Evolutionary conservation across 2,113 vertebrate genomes (phyloP), one percentile per base, ranked within the genome.

Genomic region (Periophthalmodon schlosseri): DNA sequence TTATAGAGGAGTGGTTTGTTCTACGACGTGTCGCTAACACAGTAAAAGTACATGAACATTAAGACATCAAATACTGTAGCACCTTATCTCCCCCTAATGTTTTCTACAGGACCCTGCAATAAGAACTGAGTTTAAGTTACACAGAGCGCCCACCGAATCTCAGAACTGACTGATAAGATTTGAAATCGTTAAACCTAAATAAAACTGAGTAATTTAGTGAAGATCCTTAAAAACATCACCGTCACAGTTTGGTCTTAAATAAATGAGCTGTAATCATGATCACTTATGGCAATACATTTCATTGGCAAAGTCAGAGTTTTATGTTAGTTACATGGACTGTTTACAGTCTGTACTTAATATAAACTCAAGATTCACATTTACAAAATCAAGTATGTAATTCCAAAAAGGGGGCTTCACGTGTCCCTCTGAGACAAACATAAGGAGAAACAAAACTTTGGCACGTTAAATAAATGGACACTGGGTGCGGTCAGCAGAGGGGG

Each of bases 401-500:
- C 71, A 75, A 74, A 78, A 71, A 84, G 79, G 67, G 63, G 72
- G 73, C 80, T 79, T 80, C 73, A 0, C 36, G 68, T 65, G 49
- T 64, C 56, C 70, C 64, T 74, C 60, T 72, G 71, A 68, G 58
- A 9, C 67, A 70, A 69, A 77, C 71, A 85, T 85, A 82, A 83
- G 72, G 76, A 82, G 83, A 90, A 90, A 90, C 87, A 66, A 77
- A 91, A 94, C 91, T 93, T 94, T 94, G 93, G 93, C 92, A 93
- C 89, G 87, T 70, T 81, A 83, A 87, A 83, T 88, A 85, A 90
- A 82, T 77, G 77, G 79, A 74, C 80, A 84, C 71, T 75, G 73
- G 63, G 16, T 44, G 61, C 2, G 36, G 61, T 5, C 34, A 18
- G 33, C 15, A 73, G 79, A 81, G 77, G 69, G 11, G 87, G 87